phyloP scores from a whole-genome alignment of 2,888 invertebrate species.

The Drosophila engyochracea region DNA sequence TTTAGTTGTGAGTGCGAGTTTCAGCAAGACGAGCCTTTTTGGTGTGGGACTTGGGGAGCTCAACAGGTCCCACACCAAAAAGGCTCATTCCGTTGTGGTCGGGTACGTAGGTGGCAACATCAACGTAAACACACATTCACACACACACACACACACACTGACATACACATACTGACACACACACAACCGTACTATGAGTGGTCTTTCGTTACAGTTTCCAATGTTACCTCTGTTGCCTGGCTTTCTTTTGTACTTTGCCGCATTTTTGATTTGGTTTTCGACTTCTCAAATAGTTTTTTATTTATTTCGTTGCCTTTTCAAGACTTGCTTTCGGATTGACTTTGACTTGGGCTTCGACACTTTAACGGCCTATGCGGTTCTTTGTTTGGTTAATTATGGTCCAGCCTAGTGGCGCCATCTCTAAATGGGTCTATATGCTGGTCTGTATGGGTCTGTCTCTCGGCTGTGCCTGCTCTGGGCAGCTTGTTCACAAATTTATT shows the following conservation, averaged over 20 bases:
- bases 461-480: slow-evolving; percentile 4
- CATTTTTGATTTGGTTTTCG: slow-evolving; percentile 72
- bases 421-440: slow-evolving; percentile 14
- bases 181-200: slow-evolving; percentile 10
- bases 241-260: slow-evolving; percentile 77
- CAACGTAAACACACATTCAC: slow-evolving; percentile 28
- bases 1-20: slow-evolving; percentile 5
- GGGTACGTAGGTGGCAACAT: slow-evolving; percentile 66
- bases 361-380: slow-evolving; percentile 71
- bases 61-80: slow-evolving; percentile 40
- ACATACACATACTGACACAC: slow-evolving; percentile 6
- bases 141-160: slow-evolving; percentile 16
- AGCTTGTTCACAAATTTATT: slow-evolving; percentile 60
- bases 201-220: slow-evolving; percentile 75
- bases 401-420: slow-evolving; percentile 60
- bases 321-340: slow-evolving; percentile 39
- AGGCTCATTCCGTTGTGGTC: slow-evolving; percentile 23
- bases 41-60: slow-evolving; percentile 35
- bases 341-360: slow-evolving; percentile 63
- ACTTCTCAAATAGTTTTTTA: slow-evolving; percentile 63
- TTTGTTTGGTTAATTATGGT: slow-evolving; percentile 78
- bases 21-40: slow-evolving; percentile 19
- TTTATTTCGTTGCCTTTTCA: slow-evolving; percentile 40
- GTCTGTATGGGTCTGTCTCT: slow-evolving; percentile 13
- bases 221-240: slow-evolving; percentile 41